Base-by-base conservation (phyloP, 2,888 invertebrate genomes). In the Dexiosoma caninum region DNA sequence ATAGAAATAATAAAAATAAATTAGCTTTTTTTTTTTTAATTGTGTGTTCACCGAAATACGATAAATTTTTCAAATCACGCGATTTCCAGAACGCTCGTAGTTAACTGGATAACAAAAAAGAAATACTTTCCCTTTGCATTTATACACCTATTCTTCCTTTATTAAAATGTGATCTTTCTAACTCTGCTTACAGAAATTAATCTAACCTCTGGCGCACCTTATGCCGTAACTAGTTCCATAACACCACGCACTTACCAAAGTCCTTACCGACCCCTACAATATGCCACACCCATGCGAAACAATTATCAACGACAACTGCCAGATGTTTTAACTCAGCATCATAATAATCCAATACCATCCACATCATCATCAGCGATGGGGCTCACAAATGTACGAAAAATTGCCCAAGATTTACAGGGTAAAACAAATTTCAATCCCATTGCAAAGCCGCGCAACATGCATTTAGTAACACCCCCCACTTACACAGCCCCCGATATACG, bases 391-490 rank as follows among this genome's bases (percentile, higher is more conserved):
- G 88, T 89, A 30, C 85, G 87, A 37, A 85, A 86, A 78, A 83
- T 88, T 78, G 85, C 87, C 16, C 85, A 87, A 79, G 86, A 87
- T 83, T 84, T 89, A 76, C 85, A 87, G 83, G 88, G 84, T 30
- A 86, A 85, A 85, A 86, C 87, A 59, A 87, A 86, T 55, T 87
- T 87, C 46, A 85, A 86, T 84, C 85, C 60, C 70, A 74, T 76
- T 71, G 44, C 82, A 30, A 81, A 74, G 32, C 82, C 78, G 14
- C 78, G 81, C 4, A 82, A 84, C 67, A 40, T 82, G 57, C 84
- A 83, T 84, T 84, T 84, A 83, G 83, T 83, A 40, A 82, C 83
- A 49, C 83, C 84, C 37, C 86, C 86, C 53, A 82, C 83, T 14
- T 85, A 86, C 66, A 83, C 85, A 55, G 85, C 84, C n/a, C 82